Evolutionary conservation across 2,888 invertebrate species (phyloP).

Genomic region (Danaus chrysippus): DNA sequence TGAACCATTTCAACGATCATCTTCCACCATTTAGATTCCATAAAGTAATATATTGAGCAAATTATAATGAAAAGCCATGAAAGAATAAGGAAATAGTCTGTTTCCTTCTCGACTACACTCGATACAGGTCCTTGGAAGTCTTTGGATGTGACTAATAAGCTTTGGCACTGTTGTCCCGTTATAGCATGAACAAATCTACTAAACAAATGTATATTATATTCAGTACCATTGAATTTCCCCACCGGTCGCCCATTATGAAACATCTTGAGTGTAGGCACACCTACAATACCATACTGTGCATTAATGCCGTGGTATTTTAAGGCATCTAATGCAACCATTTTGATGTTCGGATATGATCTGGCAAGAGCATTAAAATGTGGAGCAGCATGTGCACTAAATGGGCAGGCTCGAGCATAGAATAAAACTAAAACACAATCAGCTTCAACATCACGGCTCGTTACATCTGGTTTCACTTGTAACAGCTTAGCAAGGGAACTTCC

Average conservation of each 20-base stretch:
- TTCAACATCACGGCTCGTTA: constrained; percentile 81
- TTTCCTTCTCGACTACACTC: constrained; percentile 85
- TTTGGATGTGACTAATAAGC: constrained; percentile 84
- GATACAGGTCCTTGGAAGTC: constrained; percentile 91
- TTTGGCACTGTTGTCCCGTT: constrained; percentile 83
- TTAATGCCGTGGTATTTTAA: constrained; percentile 90
- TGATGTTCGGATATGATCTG: constrained; percentile 90
- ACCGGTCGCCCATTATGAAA: constrained; percentile 93
- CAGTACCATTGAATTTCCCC: constrained; percentile 90
- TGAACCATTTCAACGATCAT: constrained; percentile 90
- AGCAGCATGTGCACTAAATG: constrained; percentile 93
- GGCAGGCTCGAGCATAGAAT: constrained; percentile 94
- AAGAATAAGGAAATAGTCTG: constrained; percentile 88
- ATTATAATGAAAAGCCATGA: constrained; percentile 92
- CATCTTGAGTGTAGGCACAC: constrained; percentile 92
- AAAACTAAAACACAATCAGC: constrained; percentile 87
- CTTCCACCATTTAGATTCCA: constrained; percentile 86
- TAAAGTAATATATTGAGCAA: constrained; percentile 86
- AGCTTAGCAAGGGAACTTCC: constrained; percentile 84
- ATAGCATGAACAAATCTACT: constrained; percentile 87
- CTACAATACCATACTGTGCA: constrained; percentile 94
- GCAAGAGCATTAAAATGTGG: constrained; percentile 95
- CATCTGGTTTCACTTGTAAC: constrained; percentile 80
- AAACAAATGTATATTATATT: constrained; percentile 88
- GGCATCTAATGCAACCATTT: constrained; percentile 94